phyloP scores from a whole-genome alignment of 2,113 vertebrate genomes.

The Cheilinus undulatus region DNA sequence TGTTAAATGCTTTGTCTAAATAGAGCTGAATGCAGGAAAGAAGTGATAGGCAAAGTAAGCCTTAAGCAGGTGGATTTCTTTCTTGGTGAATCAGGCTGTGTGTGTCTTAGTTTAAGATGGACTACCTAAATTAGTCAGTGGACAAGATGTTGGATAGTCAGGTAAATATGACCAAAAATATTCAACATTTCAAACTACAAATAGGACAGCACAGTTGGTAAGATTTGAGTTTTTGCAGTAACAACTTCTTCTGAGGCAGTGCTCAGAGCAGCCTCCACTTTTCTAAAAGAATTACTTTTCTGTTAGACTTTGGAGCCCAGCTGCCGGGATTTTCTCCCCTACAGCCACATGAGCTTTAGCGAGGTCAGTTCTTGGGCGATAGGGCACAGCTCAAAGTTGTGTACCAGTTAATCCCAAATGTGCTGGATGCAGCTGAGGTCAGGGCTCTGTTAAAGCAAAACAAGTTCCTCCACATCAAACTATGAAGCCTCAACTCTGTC shows the following conservation, averaged over 20 bases:
- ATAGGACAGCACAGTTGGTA: too few species aligned
- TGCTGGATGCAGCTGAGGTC: constrained; percentile 9
- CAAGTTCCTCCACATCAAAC: neutral
- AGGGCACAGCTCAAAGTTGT: neutral
- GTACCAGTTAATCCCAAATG: constrained; percentile 9
- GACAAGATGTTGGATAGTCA: too few species aligned
- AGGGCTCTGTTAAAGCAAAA: neutral
- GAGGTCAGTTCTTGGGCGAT: constrained; percentile 1
- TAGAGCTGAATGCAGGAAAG: too few species aligned
- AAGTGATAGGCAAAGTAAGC: too few species aligned
- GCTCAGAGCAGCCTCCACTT: neutral
- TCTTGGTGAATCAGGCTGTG: too few species aligned
- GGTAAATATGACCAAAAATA: neutral
- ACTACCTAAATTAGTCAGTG: too few species aligned
- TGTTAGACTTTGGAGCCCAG: neutral
- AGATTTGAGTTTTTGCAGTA: too few species aligned
- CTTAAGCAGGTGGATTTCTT: too few species aligned
- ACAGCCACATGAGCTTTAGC: constrained; percentile 14
- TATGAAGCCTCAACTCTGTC: neutral
- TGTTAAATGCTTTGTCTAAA: too few species aligned
- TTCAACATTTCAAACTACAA: too few species aligned
- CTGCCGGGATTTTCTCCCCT: constrained; percentile 26
- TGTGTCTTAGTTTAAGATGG: too few species aligned
- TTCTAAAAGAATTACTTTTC: neutral
- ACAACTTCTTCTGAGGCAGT: neutral